Conservation (phyloP, 2,888 invertebrate genomes). For the Blastobasis lacticolella region DNA sequence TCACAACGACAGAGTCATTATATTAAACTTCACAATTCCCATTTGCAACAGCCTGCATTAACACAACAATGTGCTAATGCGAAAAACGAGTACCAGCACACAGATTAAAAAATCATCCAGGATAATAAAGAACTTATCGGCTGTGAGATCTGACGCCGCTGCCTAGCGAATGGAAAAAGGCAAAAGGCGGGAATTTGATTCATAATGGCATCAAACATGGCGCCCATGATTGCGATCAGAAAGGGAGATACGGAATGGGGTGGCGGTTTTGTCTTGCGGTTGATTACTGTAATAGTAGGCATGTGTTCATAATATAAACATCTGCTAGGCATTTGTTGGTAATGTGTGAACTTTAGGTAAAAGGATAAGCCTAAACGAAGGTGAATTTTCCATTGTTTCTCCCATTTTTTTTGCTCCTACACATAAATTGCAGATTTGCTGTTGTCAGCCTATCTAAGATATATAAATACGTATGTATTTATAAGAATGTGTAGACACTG, state of each 20-base stretch:
- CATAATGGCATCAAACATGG: slow-evolving; percentile 67
- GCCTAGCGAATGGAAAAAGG: slow-evolving; percentile 55
- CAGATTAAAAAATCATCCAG: slow-evolving; percentile 70
- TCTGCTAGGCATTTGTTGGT: slow-evolving; percentile 20
- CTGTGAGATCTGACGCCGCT: slow-evolving; percentile 65
- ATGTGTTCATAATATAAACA: slow-evolving; percentile 26
- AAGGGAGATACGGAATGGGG: slow-evolving; percentile 59
- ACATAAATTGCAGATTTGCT: no score
- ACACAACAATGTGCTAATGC: slow-evolving; percentile 46
- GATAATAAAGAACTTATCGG: slow-evolving; percentile 69
- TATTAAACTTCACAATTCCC: slow-evolving; percentile 5
- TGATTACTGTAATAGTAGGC: slow-evolving; percentile 34
- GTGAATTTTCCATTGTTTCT: no score
- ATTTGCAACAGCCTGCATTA: slow-evolving; percentile 1
- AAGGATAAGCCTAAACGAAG: no score
- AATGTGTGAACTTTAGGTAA: not conserved
- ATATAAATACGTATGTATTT: no score
- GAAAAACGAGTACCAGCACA: slow-evolving; percentile 46
- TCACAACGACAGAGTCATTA: not conserved
- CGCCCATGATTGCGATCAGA: slow-evolving; percentile 66
- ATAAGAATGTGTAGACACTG: no score
- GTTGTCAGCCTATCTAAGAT: no score
- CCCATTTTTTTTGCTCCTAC: no score
- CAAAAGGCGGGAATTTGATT: slow-evolving; percentile 69
- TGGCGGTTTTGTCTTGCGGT: slow-evolving; percentile 56